These are phyloP conservation scores for Barypeithes pellucidus DNA, from an alignment of 2,888 invertebrate genomes.

Conservation along the genomic window DNA sequence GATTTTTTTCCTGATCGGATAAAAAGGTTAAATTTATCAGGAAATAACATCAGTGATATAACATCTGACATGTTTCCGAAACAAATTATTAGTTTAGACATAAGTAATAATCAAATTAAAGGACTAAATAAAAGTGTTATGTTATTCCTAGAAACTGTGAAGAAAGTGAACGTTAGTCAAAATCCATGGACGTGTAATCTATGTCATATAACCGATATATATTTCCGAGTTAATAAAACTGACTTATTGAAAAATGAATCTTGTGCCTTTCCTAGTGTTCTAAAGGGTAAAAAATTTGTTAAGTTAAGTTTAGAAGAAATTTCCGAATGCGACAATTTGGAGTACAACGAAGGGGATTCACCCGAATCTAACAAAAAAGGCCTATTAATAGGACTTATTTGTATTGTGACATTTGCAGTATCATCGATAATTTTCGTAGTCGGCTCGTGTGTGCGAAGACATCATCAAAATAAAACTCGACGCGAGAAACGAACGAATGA, in stretches of 20 bases:
- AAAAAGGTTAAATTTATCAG: slow-evolving; percentile 80
- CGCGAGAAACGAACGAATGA: slow-evolving; percentile 63
- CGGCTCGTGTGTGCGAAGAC: slow-evolving; percentile 80
- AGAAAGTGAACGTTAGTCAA: slow-evolving; percentile 73
- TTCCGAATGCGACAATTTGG: slow-evolving; percentile 71
- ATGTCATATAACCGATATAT: slow-evolving; percentile 76
- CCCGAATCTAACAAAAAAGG: slow-evolving; percentile 69
- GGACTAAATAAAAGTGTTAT: slow-evolving; percentile 76
- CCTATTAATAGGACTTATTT: slow-evolving; percentile 72
- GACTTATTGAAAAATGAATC: slow-evolving; percentile 73
- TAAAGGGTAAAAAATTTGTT: slow-evolving; percentile 71
- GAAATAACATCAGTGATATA: slow-evolving; percentile 78
- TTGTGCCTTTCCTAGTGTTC: slow-evolving; percentile 75
- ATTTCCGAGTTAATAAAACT: slow-evolving; percentile 74
- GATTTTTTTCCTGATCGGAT: slow-evolving; percentile 77
- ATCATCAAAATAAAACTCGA: slow-evolving; percentile 64
- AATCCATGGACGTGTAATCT: slow-evolving; percentile 82
- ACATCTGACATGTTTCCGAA: slow-evolving; percentile 75
- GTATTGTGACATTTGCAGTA: slow-evolving; percentile 71
- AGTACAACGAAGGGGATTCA: slow-evolving; percentile 69
- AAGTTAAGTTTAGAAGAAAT: slow-evolving; percentile 68
- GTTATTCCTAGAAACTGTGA: slow-evolving; percentile 75
- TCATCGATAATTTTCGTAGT: slow-evolving; percentile 72
- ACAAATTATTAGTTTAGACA: slow-evolving; percentile 78
- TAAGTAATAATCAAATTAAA: slow-evolving; percentile 82